These are phyloP conservation scores for Zosterops borbonicus DNA, from an alignment of 2,113 vertebrate species.

Conservation along the genomic window DNA sequence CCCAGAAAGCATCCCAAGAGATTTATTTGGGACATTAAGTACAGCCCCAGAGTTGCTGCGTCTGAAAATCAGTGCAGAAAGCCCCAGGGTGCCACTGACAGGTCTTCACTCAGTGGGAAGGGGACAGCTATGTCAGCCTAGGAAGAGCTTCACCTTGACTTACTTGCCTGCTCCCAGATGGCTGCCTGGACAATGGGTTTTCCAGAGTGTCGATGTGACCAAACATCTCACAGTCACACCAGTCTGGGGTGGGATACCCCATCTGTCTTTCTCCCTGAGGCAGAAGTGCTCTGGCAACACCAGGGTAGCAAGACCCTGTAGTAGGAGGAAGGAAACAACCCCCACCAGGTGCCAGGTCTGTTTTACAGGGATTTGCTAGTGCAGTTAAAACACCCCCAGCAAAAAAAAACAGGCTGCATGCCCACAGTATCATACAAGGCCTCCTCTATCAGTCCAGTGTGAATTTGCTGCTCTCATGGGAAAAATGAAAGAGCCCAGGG, in stretches of 20 bases:
- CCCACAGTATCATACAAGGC: background rate
- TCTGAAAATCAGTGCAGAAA: background rate
- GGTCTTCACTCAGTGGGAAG: background rate
- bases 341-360: background rate
- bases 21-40: background rate
- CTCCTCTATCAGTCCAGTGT: background rate
- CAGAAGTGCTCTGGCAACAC: background rate
- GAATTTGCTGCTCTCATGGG: slow-evolving; percentile 1
- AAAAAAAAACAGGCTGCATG: background rate
- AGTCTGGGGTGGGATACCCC: background rate
- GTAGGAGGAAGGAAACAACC: background rate
- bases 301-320: background rate
- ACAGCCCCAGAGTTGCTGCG: fast-evolving
- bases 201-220: background rate
- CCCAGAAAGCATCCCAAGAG: background rate
- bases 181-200: background rate
- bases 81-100: background rate
- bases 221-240: background rate
- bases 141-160: background rate
- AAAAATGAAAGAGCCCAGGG: slow-evolving; percentile 19
- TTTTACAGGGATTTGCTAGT: background rate
- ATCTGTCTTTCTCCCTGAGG: background rate
- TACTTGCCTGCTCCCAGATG: background rate
- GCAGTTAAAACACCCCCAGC: background rate
- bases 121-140: background rate